These are phyloP conservation scores for Caenorhabditis sulstoni DNA, from an alignment of 2,888 invertebrate genomes.

Conservation along the genomic window DNA sequence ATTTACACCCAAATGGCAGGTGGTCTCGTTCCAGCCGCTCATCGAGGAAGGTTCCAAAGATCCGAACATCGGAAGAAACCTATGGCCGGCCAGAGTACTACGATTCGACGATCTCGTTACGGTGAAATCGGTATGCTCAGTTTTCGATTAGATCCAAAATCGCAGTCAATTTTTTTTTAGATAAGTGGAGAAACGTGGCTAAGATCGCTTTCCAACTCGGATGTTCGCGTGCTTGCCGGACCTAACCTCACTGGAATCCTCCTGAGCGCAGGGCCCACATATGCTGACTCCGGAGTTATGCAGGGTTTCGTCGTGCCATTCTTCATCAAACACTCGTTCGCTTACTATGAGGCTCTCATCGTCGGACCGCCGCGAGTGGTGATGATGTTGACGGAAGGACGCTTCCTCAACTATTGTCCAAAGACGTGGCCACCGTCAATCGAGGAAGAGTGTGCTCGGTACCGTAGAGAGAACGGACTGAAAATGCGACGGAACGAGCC, in stretches of 20 bases:
- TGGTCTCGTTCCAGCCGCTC: constrained; percentile 20
- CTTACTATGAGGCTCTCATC: constrained; percentile 38
- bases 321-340: not conserved
- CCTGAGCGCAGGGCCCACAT: constrained; percentile 17
- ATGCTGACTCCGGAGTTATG: constrained; percentile 26
- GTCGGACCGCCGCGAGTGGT: constrained; percentile 40
- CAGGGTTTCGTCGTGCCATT: constrained; percentile 25
- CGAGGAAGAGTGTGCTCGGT: not conserved
- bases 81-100: constrained; percentile 48
- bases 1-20: constrained; percentile 22
- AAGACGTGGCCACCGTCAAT: constrained; percentile 38
- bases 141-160: too few species aligned
- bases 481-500: not conserved
- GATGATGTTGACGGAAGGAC: constrained; percentile 40
- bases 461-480: not conserved
- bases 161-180: not conserved
- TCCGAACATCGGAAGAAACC: constrained; percentile 32
- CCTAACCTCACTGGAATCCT: constrained; percentile 11
- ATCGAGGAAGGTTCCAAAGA: constrained; percentile 29
- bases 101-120: constrained; percentile 45
- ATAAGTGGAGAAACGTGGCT: not conserved
- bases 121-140: not conserved
- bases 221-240: constrained; percentile 8
- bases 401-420: constrained; percentile 34
- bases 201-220: constrained; percentile 13